Base-by-base conservation (phyloP, 2,888 invertebrate genomes). In the Hedya salicella region DNA sequence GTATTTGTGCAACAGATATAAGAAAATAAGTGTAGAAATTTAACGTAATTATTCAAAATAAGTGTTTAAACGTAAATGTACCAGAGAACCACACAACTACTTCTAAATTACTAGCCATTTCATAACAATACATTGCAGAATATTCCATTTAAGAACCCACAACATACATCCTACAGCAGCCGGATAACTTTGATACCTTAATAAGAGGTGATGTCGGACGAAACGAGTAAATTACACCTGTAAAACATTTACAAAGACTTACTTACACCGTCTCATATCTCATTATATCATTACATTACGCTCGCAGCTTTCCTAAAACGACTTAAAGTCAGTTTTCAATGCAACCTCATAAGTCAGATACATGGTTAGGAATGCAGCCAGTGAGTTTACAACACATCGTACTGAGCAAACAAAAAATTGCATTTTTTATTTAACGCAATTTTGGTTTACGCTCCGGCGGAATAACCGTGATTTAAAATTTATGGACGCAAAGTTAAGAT, bases 181-280 rank as follows among this genome's bases (percentile, higher is more conserved):
- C 50, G 25, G 25, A 53, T 59, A 65, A 77, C 80, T 82, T 79
- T 87, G 86, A 87, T 87, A 81, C 78, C 84, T 87, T 87, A 86
- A 87, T 86, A 87, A 80, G 82, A 78, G 60, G 73, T 75, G 69
- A 77, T 79, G 83, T 81, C 76, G 75, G 70, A 76, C 75, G 77
- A 79, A 84, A 86, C 81, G 78, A 80, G 83, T 80, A 85, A 85
- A 87, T 87, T 85, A 76, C 76, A 78, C 70, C 75, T 76, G 75
- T 74, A 75, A 78, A 80, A 78, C 76, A 70, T 72, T 71, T 75
- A 70, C 74, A 68, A 17, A n/a, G 17, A 4, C 2, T 17, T 14
- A 32, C 30, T 19, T 46, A 17, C n/a, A 14, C 44, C 17, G 3
- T 19, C 13, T 19, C 46, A 17, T 19, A 46, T 57, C 30, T 32